Evolutionary conservation across 1,140 invertebrate genomes (phyloP).

Genomic region (Drosophila oshimai): DNA sequence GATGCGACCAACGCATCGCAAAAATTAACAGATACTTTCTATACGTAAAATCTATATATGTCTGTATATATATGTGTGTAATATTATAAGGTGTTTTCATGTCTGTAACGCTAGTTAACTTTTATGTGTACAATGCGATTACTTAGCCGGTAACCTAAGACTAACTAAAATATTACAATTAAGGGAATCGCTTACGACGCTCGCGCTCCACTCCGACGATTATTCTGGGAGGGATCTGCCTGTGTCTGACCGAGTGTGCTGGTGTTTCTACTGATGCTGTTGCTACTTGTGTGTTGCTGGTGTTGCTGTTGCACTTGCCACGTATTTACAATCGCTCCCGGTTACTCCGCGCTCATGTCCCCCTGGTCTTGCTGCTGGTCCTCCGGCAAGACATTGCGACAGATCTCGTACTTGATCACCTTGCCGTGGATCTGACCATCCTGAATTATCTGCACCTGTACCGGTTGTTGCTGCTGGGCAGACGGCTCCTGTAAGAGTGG

Average conservation of each 20-base stretch:
- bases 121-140: conserved; percentile 57
- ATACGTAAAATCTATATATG: conserved; percentile 34
- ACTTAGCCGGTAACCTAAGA: conserved; percentile 59
- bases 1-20: conserved; percentile 79
- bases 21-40: conserved; percentile 69
- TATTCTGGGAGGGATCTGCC: conserved; percentile 24
- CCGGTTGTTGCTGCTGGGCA: conserved; percentile 48
- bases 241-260: conserved; percentile 8
- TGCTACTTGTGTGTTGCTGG: neutral
- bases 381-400: conserved; percentile 61
- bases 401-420: conserved; percentile 70
- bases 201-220: conserved; percentile 14
- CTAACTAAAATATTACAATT: conserved; percentile 71
- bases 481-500: conserved; percentile 59
- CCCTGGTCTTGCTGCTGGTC: conserved; percentile 53
- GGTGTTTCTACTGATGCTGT: neutral
- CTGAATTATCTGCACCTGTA: conserved; percentile 60
- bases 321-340: conserved; percentile 22
- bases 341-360: conserved; percentile 44
- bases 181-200: conserved; percentile 62
- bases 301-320: conserved; percentile 13
- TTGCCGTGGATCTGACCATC: conserved; percentile 60
- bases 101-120: conserved; percentile 61
- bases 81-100: conserved; percentile 31
- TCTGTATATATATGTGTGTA: conserved; percentile 38